These are phyloP conservation scores for Takifugu rubripes DNA, from an alignment of 2,797 vertebrate genomes.

Conservation along the genomic window DNA sequence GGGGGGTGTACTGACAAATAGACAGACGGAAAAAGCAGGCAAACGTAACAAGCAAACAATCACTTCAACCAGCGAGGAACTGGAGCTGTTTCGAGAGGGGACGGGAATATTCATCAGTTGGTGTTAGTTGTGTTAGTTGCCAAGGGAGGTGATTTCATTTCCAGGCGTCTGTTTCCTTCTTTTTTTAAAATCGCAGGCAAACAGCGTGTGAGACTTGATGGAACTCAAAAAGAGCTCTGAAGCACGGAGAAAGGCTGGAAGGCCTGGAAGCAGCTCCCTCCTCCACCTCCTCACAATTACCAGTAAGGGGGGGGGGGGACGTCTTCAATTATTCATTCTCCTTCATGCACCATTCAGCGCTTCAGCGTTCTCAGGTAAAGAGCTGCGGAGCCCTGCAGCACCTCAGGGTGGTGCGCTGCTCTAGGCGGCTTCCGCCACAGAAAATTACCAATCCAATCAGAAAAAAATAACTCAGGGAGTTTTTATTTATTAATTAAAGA, in stretches of 20 bases:
- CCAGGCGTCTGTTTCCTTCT: conserved; percentile 30
- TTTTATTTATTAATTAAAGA: conserved; percentile 20
- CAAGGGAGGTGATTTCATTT: conserved; percentile 49
- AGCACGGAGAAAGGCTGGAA: conserved; percentile 41
- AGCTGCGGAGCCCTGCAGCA: conserved; percentile 47
- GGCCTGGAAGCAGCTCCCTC: conserved; percentile 37
- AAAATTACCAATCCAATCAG: neutral
- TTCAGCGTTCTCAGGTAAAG: conserved; percentile 68
- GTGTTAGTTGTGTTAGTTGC: conserved; percentile 59
- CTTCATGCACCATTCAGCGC: conserved; percentile 71
- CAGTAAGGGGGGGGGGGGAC: conserved; percentile 29
- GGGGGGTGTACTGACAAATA: conserved; percentile 45
- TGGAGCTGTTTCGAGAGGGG: conserved; percentile 37
- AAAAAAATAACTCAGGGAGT: conserved; percentile 9
- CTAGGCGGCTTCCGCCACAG: conserved; percentile 45
- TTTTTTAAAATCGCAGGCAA: conserved; percentile 54
- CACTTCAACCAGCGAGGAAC: conserved; percentile 66
- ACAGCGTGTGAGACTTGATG: conserved; percentile 22
- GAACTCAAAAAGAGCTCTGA: conserved; percentile 28
- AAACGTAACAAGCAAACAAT: conserved; percentile 64
- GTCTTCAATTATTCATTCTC: conserved; percentile 70
- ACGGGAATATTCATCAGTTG: conserved; percentile 54
- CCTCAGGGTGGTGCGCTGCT: conserved; percentile 53
- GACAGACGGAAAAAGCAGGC: conserved; percentile 74
- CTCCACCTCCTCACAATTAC: conserved; percentile 66